Evolutionary conservation across 2,113 vertebrate genomes (phyloP), one percentile per base, ranked within the genome.

Genomic region (Pygoscelis antarcticus): DNA sequence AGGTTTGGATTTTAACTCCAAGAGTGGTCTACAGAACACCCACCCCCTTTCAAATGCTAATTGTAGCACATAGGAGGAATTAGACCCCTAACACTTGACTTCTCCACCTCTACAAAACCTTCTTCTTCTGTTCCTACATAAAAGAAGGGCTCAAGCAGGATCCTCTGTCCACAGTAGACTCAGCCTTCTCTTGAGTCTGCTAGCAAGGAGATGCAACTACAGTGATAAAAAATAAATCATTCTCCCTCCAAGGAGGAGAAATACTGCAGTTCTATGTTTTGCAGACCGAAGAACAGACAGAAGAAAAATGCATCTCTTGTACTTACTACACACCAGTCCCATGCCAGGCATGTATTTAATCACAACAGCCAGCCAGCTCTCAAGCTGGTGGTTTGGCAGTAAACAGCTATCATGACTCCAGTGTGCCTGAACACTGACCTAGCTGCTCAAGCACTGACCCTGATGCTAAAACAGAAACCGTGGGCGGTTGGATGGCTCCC

Each of bases 401-500:
- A 75, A 79, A 47, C 19, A 84, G 65, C 81, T 87, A 79, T 74
- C 91, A 89, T 8, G 61, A 87, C 47, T 89, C 64, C 77, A 87
- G 60, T 16, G 44, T 32, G 88, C 76, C 44, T 83, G 51, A 93
- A 81, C 47, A 71, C 72, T 70, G 77, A 89, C 61, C 83, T 65
- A 82, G 70, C 34, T 89, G 69, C 52, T 95, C 69, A 89, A 89
- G 57, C 6, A 7, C 57, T 71, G 81, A 81, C 94, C 71, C 89
- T 75, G 79, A 93, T 25, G 70, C 78, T 89, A 74, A 86, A 94
- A 76, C 71, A 80, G 68, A 94, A 88, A 90, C 64, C 68, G 54
- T 14, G 46, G 54, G 54, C 46, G 12, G 46, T 10, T 96, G 93
- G 85, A 86, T 22, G 42, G 62, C 51, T 93, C 68, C 87, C 83